Percentiles rank a stretch among this genome's conserved stretches.
phyloP scores from a whole-genome alignment of 2,888 invertebrate genomes.

The Herminia tarsipennalis region DNA sequence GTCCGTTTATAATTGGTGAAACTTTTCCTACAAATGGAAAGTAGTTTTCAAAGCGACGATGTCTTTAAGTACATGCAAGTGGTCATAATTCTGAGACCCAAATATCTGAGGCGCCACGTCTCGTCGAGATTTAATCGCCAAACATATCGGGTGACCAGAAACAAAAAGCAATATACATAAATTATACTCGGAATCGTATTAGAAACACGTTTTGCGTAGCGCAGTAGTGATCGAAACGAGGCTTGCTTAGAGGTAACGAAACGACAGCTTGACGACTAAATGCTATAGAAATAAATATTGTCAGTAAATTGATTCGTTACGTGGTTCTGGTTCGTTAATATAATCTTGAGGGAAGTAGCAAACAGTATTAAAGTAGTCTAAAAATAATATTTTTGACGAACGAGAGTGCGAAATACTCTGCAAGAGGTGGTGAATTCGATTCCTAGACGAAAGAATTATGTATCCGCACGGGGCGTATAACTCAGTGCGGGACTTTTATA shows the following conservation, averaged over 20 bases:
- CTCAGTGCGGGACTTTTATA: too few species aligned
- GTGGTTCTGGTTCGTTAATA: too few species aligned
- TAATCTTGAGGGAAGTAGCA: too few species aligned
- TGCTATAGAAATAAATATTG: neutral
- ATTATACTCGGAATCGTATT: conserved; percentile 61
- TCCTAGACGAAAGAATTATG: too few species aligned
- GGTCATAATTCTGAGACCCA: conserved; percentile 40
- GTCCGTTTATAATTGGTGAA: conserved; percentile 17
- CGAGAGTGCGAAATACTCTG: too few species aligned
- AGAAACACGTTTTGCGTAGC: conserved; percentile 75
- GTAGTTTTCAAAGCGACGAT: conserved; percentile 14
- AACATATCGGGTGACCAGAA: conserved; percentile 55
- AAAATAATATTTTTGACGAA: too few species aligned
- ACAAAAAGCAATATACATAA: conserved; percentile 68
- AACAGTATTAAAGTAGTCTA: too few species aligned
- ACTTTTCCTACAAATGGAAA: conserved; percentile 18
- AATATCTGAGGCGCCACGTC: conserved; percentile 45
- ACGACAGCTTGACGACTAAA: conserved; percentile 38
- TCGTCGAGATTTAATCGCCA: conserved; percentile 49
- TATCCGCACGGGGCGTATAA: too few species aligned
- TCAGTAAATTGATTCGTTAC: too few species aligned
- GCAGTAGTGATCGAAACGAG: conserved; percentile 66
- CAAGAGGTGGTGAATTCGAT: too few species aligned
- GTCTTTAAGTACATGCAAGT: conserved; percentile 11
- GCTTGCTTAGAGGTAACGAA: conserved; percentile 38